A percentile compares a stretch with the other conserved stretches of the same genome.
Evolutionary conservation across 2,113 vertebrate genomes (phyloP).

Genomic region (Apodemus speciosus): DNA sequence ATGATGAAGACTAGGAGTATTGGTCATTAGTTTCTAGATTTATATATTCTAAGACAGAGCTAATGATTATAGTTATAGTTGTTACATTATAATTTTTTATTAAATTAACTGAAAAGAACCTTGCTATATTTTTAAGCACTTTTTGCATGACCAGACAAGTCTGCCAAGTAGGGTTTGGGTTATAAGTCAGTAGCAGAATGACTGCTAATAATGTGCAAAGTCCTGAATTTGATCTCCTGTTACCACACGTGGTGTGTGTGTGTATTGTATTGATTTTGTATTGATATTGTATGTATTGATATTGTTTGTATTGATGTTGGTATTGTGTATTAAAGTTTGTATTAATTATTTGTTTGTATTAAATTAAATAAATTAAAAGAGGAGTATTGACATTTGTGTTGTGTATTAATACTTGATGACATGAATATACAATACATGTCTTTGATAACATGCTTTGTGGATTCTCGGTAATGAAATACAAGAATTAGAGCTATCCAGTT

Average conservation of each 20-base stretch:
- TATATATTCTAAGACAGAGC: neutral
- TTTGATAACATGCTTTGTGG: neutral
- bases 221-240: neutral
- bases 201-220: neutral
- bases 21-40: conserved; percentile 1
- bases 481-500: neutral
- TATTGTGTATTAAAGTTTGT: neutral
- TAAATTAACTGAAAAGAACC: conserved; percentile 47
- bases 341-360: neutral
- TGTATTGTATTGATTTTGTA: neutral
- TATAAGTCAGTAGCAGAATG: neutral
- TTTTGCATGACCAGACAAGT: conserved; percentile 1
- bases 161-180: neutral
- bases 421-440: no score
- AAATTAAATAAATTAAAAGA: no score
- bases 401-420: neutral
- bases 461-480: conserved; percentile 6
- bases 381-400: neutral
- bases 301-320: no score
- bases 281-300: no score
- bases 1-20: neutral
- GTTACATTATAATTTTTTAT: neutral
- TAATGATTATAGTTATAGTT: neutral
- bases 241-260: neutral
- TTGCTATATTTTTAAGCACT: neutral